These are phyloP conservation scores for Drosophila robusta DNA, from an alignment of 2,888 invertebrate genomes.

Conservation along the genomic window DNA sequence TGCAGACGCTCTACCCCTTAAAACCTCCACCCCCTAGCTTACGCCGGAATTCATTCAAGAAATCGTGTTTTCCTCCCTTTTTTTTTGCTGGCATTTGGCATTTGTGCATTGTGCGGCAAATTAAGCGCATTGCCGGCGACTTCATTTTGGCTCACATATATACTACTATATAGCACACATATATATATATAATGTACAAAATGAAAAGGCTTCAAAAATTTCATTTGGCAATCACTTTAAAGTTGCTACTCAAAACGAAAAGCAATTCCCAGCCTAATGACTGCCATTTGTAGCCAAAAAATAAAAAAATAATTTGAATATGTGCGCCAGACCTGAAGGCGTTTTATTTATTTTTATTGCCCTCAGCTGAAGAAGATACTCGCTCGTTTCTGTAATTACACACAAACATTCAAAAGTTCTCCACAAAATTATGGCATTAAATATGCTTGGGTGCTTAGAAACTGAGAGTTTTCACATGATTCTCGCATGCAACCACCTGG, in stretches of 20 bases:
- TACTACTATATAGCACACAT: background rate
- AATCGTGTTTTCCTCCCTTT: constrained; percentile 3
- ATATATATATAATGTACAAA: background rate
- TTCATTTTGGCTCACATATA: constrained; percentile 57
- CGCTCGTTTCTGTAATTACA: constrained; percentile 63
- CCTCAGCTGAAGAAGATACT: constrained; percentile 31
- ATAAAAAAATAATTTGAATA: constrained; percentile 30
- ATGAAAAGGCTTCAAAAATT: constrained; percentile 36
- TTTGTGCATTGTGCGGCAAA: constrained; percentile 68
- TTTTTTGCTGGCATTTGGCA: constrained; percentile 17
- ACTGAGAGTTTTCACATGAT: constrained; percentile 1
- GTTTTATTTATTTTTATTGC: constrained; percentile 72
- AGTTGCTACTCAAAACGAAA: constrained; percentile 51
- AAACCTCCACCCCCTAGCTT: constrained; percentile 17
- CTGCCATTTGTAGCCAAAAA: constrained; percentile 67
- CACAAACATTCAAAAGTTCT: constrained; percentile 49
- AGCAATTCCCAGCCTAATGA: constrained; percentile 70
- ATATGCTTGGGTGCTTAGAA: constrained; percentile 20
- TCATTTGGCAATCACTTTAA: constrained; percentile 64
- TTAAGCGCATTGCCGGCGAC: constrained; percentile 74
- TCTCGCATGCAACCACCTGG: background rate
- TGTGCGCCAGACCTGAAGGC: constrained; percentile 56
- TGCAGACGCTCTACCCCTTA: too few species aligned
- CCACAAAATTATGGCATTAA: constrained; percentile 59
- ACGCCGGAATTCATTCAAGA: constrained; percentile 40